Evolutionary conservation across 1,140 invertebrate species (phyloP).

Genomic region (Laupala kohalensis): DNA sequence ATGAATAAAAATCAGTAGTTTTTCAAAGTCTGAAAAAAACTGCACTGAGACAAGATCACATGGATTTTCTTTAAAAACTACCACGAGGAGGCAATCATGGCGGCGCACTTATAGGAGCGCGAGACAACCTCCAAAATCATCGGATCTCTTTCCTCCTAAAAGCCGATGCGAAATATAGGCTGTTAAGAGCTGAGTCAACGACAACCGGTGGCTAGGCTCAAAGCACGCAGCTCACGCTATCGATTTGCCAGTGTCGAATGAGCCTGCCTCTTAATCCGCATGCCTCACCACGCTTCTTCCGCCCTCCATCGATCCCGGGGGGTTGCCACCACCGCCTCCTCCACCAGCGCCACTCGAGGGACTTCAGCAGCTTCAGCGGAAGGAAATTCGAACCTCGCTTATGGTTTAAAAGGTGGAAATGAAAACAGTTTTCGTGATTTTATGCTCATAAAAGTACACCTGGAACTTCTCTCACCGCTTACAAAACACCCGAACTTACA

Average conservation of each 20-base stretch:
- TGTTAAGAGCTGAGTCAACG: not conserved
- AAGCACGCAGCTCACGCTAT: not conserved
- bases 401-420: too few relatives aligned
- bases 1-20: too few relatives aligned
- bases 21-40: too few relatives aligned
- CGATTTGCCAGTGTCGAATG: not conserved
- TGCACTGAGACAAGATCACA: too few relatives aligned
- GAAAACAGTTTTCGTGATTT: too few relatives aligned
- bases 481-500: too few relatives aligned
- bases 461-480: too few relatives aligned
- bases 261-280: not conserved
- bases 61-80: too few relatives aligned
- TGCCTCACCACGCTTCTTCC: not conserved
- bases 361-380: too few relatives aligned
- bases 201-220: not conserved
- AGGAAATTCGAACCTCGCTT: too few relatives aligned
- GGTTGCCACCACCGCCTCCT: not conserved
- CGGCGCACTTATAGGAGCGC: not conserved
- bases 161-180: not conserved
- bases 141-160: not conserved
- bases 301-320: not conserved
- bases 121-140: not conserved
- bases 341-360: not conserved
- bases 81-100: not conserved
- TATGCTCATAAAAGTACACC: too few relatives aligned